These are phyloP conservation scores for Agelas oroides DNA, from an alignment of 37 sponge, comb jelly and placozoan species.

Conservation along the genomic window DNA sequence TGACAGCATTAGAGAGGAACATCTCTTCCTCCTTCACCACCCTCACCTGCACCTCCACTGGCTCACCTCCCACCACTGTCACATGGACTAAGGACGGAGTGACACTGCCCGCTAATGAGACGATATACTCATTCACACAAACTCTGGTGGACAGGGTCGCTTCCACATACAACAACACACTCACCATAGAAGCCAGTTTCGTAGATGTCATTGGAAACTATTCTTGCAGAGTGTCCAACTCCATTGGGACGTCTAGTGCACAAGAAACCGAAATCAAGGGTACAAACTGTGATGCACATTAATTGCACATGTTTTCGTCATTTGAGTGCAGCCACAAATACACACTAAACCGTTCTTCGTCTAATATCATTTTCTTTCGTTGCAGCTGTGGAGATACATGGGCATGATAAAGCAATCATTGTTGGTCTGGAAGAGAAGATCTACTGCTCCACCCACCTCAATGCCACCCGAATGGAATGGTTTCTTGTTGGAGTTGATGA, in stretches of 20 bases:
- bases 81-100: too few relatives aligned
- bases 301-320: too few relatives aligned
- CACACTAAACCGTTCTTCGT: too few relatives aligned
- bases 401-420: background rate
- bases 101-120: too few relatives aligned
- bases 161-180: constrained; percentile 19
- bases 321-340: too few relatives aligned
- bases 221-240: constrained; percentile 6
- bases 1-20: too few relatives aligned
- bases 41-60: too few relatives aligned
- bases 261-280: background rate
- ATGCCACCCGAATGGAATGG: constrained; percentile 22
- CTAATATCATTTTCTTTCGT: too few relatives aligned
- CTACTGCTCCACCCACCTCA: constrained; percentile 16
- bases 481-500: constrained; percentile 5
- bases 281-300: background rate
- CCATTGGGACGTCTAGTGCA: background rate
- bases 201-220: constrained; percentile 19
- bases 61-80: too few relatives aligned
- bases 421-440: background rate
- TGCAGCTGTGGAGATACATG: too few relatives aligned
- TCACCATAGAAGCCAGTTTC: background rate
- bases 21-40: too few relatives aligned
- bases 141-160: background rate
- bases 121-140: background rate